Percentiles rank a stretch among this genome's conserved stretches.
These are phyloP conservation scores for Oscheius sp. DNA, from an alignment of 2,888 invertebrate genomes.

Conservation along the genomic window DNA sequence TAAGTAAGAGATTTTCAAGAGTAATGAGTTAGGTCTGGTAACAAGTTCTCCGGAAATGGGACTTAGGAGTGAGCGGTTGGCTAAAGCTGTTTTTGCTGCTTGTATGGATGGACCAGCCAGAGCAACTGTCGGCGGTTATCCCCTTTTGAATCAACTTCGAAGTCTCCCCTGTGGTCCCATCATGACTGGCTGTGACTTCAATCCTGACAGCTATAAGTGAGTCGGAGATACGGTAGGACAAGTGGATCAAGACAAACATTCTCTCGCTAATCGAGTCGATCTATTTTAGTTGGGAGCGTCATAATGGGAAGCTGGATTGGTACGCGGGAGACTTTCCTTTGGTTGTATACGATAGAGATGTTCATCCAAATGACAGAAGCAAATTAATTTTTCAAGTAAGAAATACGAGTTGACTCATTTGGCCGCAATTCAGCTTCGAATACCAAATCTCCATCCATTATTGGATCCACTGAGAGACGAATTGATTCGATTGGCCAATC, in stretches of 20 bases:
- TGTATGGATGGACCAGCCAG: conserved; percentile 48
- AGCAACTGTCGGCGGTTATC: conserved; percentile 38
- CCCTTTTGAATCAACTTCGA: conserved; percentile 46
- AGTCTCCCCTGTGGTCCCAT: conserved; percentile 58
- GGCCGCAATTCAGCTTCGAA: background rate
- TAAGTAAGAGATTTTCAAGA: background rate
- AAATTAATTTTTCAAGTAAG: conserved; percentile 49
- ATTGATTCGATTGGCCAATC: conserved; percentile 38
- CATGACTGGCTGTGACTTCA: conserved; percentile 50
- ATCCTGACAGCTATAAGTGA: conserved; percentile 48
- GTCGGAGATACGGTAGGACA: conserved; percentile 15
- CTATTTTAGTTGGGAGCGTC: conserved; percentile 55
- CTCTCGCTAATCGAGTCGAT: background rate
- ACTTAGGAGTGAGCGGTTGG: conserved; percentile 32
- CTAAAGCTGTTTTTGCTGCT: conserved; percentile 35
- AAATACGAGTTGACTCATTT: too few species aligned
- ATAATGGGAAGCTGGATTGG: conserved; percentile 56
- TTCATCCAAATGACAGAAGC: conserved; percentile 46
- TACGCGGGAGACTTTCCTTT: conserved; percentile 48
- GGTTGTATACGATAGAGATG: conserved; percentile 48
- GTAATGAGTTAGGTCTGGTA: conserved; percentile 13
- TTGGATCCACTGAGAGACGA: conserved; percentile 33
- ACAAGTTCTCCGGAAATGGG: conserved; percentile 29
- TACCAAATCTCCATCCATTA: conserved; percentile 38
- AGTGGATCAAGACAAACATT: background rate